phyloP scores from a whole-genome alignment of 2,888 invertebrate genomes.

The Hirtodrosophila cameraria region DNA sequence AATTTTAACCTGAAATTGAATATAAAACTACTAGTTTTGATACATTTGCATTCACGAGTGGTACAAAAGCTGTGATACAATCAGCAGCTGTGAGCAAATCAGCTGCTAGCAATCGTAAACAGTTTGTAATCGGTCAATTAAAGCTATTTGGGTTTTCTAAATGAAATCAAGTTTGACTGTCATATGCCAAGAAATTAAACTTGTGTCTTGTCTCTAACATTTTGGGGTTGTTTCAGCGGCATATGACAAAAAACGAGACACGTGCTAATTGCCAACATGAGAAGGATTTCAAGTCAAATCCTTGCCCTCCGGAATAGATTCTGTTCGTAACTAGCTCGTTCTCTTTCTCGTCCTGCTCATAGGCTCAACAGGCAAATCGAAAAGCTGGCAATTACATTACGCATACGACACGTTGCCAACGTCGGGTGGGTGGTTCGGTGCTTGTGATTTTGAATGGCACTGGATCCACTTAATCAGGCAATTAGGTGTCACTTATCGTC shows the following conservation, averaged over 20 bases:
- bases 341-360: neutral
- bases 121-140: constrained; percentile 13
- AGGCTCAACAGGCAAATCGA: constrained; percentile 29
- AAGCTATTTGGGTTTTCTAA: too few relatives aligned
- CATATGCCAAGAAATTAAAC: neutral
- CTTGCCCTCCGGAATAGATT: constrained; percentile 13
- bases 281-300: constrained; percentile 15
- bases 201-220: too few relatives aligned
- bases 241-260: constrained; percentile 30
- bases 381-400: constrained; percentile 71
- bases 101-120: constrained; percentile 5
- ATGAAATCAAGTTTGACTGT: constrained; percentile 10
- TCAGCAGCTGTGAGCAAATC: too few relatives aligned
- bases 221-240: neutral
- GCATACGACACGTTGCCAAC: constrained; percentile 62
- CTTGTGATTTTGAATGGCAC: constrained; percentile 15
- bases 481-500: constrained; percentile 69
- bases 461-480: constrained; percentile 70
- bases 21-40: too few relatives aligned
- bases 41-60: too few relatives aligned
- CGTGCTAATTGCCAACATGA: constrained; percentile 70
- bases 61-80: too few relatives aligned
- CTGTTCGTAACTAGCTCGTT: too few relatives aligned
- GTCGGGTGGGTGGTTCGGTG: neutral
- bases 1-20: too few relatives aligned